A percentile compares a stretch with the other conserved stretches of the same genome.
These are phyloP conservation scores for Todus mexicanus DNA, from an alignment of 2,797 vertebrate genomes.

Conservation along the genomic window DNA sequence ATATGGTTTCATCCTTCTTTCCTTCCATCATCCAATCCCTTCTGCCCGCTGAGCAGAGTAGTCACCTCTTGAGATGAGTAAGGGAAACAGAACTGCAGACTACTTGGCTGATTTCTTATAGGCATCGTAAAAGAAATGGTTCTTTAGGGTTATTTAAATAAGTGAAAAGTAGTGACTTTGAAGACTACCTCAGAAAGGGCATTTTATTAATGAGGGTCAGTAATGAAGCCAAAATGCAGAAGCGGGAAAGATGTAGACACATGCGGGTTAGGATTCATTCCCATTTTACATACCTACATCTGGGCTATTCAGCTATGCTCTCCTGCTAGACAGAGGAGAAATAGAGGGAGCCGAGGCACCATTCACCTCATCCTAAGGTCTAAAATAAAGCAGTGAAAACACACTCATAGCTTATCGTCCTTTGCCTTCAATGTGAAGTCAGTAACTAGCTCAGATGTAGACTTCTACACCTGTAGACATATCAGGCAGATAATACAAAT, in stretches of 20 bases:
- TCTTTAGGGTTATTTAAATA: not conserved
- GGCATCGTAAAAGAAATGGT: constrained; percentile 17
- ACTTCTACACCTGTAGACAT: not conserved
- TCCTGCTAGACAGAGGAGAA: not conserved
- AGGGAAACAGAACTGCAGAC: not conserved
- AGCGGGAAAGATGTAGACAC: not conserved
- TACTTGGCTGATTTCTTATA: not conserved
- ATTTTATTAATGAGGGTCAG: not conserved
- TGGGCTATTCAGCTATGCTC: not conserved
- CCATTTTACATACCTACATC: not conserved
- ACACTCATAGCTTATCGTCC: not conserved
- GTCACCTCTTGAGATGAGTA: not conserved
- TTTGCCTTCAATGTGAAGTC: not conserved
- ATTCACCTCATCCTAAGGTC: not conserved
- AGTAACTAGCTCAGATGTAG: not conserved
- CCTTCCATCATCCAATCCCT: not conserved
- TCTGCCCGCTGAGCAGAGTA: not conserved
- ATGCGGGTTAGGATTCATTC: not conserved
- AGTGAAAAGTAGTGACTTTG: not conserved
- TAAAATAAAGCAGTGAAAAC: not conserved
- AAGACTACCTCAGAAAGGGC: not conserved
- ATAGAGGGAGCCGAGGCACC: not conserved
- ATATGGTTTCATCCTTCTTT: not conserved
- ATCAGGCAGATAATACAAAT: not conserved
- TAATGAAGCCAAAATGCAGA: not conserved